Evolutionary conservation across 2,113 vertebrate species (phyloP).

Genomic region (Apteryx mantelli): DNA sequence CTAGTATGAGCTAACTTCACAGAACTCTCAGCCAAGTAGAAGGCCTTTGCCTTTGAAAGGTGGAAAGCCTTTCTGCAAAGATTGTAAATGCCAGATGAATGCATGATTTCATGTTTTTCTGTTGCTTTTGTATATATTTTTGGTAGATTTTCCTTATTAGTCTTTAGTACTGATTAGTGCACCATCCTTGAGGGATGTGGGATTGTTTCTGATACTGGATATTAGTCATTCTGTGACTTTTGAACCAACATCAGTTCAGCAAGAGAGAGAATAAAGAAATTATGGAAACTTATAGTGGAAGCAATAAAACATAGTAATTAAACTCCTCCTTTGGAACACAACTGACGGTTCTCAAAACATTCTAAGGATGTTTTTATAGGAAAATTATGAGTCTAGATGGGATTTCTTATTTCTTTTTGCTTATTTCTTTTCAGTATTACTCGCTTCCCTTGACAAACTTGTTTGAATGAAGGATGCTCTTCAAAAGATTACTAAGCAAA

Average conservation of each 20-base stretch:
- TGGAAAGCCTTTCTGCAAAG: background rate
- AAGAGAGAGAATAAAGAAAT: background rate
- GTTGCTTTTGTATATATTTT: background rate
- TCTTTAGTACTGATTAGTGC: background rate
- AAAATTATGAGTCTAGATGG: too few species aligned
- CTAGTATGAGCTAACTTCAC: background rate
- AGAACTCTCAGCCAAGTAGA: background rate
- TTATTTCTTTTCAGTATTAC: too few species aligned
- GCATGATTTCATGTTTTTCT: background rate
- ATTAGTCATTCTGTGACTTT: background rate
- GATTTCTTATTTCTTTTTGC: constrained; percentile 4
- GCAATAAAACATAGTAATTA: background rate
- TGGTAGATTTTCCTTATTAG: background rate
- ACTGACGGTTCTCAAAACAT: background rate
- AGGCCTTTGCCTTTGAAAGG: background rate
- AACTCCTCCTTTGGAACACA: background rate
- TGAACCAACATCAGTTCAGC: background rate
- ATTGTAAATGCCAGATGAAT: background rate
- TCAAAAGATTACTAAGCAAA: constrained; percentile 47
- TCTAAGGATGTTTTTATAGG: too few species aligned
- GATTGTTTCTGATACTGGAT: background rate
- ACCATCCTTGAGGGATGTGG: too few species aligned
- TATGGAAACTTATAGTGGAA: background rate
- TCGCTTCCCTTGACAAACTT: constrained; percentile 2
- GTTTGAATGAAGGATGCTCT: constrained; percentile 28